Evolutionary conservation across 2,797 vertebrate species (phyloP).

Genomic region (Balearica regulorum): DNA sequence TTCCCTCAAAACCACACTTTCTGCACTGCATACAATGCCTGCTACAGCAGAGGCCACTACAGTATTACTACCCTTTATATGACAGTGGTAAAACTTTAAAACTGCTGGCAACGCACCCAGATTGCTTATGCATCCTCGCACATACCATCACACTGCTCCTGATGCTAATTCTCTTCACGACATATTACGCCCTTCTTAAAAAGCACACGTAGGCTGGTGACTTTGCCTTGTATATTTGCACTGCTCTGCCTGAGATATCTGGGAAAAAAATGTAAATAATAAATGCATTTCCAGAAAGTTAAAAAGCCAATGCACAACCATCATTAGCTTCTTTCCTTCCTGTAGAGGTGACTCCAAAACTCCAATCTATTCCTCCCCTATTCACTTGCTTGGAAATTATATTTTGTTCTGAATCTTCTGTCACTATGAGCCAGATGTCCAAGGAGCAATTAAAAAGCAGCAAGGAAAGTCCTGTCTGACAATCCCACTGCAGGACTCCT

Average conservation of each 20-base stretch:
- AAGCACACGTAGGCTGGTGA: neutral
- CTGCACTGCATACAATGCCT: neutral
- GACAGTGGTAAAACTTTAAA: neutral
- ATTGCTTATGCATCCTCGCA: neutral
- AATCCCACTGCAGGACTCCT: neutral
- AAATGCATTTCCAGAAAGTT: neutral
- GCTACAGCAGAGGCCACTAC: neutral
- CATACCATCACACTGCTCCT: neutral
- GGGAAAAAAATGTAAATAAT: neutral
- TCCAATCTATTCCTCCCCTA: neutral
- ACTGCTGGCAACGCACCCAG: neutral
- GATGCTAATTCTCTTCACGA: neutral
- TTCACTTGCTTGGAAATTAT: neutral
- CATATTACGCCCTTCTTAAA: neutral
- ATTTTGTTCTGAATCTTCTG: neutral
- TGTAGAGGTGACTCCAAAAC: neutral
- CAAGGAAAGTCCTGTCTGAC: neutral
- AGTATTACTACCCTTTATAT: neutral
- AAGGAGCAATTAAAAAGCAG: neutral
- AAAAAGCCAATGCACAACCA: neutral
- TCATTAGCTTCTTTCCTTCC: neutral
- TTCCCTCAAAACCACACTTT: neutral
- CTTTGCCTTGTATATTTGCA: neutral
- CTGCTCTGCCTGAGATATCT: neutral
- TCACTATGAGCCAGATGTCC: neutral